Evolutionary conservation across 1,140 invertebrate genomes (phyloP).

Genomic region (Goniozus legneri): DNA sequence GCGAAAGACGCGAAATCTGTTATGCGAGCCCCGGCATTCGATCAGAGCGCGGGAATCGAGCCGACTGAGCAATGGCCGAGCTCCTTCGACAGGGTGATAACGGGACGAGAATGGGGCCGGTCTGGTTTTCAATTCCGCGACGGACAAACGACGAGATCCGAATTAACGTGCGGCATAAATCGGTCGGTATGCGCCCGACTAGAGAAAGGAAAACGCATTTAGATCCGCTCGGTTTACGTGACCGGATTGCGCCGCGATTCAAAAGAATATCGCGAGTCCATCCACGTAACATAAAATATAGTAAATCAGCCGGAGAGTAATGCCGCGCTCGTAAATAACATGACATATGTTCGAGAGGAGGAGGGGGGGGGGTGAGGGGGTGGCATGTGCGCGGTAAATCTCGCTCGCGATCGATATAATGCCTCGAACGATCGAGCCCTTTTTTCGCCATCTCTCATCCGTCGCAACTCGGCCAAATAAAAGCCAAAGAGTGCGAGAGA

Average conservation of each 20-base stretch:
- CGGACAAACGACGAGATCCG: too few species aligned
- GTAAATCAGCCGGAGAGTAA: slow-evolving; percentile 48
- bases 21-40: too few species aligned
- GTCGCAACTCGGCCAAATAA: too few species aligned
- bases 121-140: too few species aligned
- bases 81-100: too few species aligned
- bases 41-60: too few species aligned
- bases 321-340: slow-evolving; percentile 49
- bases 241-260: slow-evolving; percentile 26
- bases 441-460: slow-evolving; percentile 27
- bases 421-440: slow-evolving; percentile 24
- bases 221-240: slow-evolving; percentile 17
- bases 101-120: too few species aligned
- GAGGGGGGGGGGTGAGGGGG: slow-evolving; percentile 18
- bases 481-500: neutral
- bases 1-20: too few species aligned
- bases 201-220: too few species aligned
- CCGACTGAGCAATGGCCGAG: too few species aligned
- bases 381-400: slow-evolving; percentile 45
- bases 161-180: too few species aligned
- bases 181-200: too few species aligned
- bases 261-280: slow-evolving; percentile 39
- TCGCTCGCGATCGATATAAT: slow-evolving; percentile 38
- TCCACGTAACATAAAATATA: slow-evolving; percentile 47
- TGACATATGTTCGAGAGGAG: slow-evolving; percentile 44